Conservation (phyloP, 2,888 invertebrate genomes). For the Operophtera brumata region DNA sequence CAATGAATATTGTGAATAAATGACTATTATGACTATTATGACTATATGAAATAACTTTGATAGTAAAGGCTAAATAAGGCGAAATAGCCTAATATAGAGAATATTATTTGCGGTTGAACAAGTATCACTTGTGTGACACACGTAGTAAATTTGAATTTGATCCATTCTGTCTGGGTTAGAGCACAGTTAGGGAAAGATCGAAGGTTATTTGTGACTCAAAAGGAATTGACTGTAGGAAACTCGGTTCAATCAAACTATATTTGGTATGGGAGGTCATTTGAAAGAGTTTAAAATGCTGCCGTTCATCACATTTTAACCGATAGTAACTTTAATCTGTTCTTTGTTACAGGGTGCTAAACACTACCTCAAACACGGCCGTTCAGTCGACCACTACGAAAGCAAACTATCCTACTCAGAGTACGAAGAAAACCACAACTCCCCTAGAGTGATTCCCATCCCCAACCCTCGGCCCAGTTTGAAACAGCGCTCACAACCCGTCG, state of each 20-base stretch:
- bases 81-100: no score
- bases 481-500: slow-evolving; percentile 83
- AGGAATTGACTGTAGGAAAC: no score
- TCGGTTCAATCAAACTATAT: slow-evolving; percentile 1
- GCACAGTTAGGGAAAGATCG: no score
- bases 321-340: slow-evolving; percentile 6
- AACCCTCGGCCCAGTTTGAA: slow-evolving; percentile 71
- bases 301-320: neutral
- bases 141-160: no score
- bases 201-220: no score
- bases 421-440: slow-evolving; percentile 72
- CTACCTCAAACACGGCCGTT: slow-evolving; percentile 85
- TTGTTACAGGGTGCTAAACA: slow-evolving; percentile 78
- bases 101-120: no score
- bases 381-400: slow-evolving; percentile 89
- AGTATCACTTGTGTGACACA: no score
- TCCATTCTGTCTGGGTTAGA: no score
- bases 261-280: slow-evolving; percentile 1
- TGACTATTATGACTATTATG: no score
- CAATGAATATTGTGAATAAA: no score
- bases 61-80: no score
- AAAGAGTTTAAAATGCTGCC: slow-evolving; percentile 1
- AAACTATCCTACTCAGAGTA: slow-evolving; percentile 79
- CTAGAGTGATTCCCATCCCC: slow-evolving; percentile 68
- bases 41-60: no score